Evolutionary conservation across 2,113 vertebrate species (phyloP), one percentile per base, ranked within the genome.

Genomic region (Planiliza haematocheilus): DNA sequence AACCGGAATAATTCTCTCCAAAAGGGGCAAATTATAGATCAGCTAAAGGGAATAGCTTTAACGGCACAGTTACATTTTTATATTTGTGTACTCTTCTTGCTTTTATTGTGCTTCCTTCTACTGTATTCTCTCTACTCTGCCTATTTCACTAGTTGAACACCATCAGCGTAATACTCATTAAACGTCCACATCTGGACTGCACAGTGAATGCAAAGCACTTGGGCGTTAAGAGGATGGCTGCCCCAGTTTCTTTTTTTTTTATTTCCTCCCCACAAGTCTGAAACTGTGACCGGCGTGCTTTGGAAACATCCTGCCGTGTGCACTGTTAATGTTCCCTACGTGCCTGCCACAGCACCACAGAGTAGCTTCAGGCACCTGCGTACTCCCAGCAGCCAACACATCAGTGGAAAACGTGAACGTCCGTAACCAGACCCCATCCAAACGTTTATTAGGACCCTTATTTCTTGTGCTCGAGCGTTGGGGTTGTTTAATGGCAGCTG

Each of bases 361-460:
- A 37, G 42, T 43, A 16, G 76, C 79, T 81, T 4, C 7, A 75
- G 75, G 81, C 83, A 56, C 58, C 77, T 75, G 77, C 18, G 50
- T 43, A 50, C 65, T 79, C 60, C 49, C 24, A 37, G 17, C 51
- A 76, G 66, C 45, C 57, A 70, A 68, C 24, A 61, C 63, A 69
- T 80, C 65, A 71, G 76, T 59, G 72, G 69, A 79, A 66, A 67
- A 82, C 79, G 11, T 81, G 17, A 82, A 74, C 70, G 49, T 48
- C 39, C 62, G 60, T 43, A 74, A 56, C 38, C 8, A 59, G 62
- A 68, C 58, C 66, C 58, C 60, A 69, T 83, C 58, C 73, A 49
- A 51, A 55, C 45, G 17, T 11, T 66, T 34, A 79, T 78, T 42
- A 67, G 48, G 60, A 36, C 21, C 67, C 69, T 48, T 46, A 36